Percentiles rank a stretch among this genome's conserved stretches.
Conservation (phyloP, 1,140 invertebrate species). For the Cydia amplana region DNA sequence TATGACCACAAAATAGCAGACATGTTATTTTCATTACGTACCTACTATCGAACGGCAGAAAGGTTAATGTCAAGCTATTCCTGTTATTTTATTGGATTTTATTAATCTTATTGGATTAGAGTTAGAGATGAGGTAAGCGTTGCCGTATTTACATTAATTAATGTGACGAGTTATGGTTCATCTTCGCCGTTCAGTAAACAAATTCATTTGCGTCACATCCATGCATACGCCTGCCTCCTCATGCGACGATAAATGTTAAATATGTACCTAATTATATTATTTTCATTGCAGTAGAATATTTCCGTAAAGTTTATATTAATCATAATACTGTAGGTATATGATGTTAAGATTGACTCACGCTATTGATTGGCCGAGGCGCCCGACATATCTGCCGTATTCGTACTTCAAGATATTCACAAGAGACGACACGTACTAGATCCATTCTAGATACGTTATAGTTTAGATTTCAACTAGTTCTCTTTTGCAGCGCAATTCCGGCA, state of each 20-base stretch:
- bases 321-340: too few species aligned
- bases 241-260: background rate
- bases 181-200: slow-evolving; percentile 7
- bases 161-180: background rate
- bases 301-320: background rate
- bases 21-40: too few species aligned
- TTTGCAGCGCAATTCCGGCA: too few species aligned
- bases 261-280: too few species aligned
- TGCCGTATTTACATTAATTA: background rate
- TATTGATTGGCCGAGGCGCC: too few species aligned
- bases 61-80: background rate
- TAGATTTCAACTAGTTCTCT: too few species aligned
- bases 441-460: too few species aligned
- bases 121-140: background rate
- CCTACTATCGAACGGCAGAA: background rate
- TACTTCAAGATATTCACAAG: too few species aligned
- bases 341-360: too few species aligned
- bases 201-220: background rate
- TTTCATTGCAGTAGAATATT: slow-evolving; percentile 8
- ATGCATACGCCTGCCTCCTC: background rate
- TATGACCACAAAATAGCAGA: too few species aligned
- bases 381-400: too few species aligned
- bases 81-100: background rate
- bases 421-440: too few species aligned
- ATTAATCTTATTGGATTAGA: background rate